Evolutionary conservation across 2,888 invertebrate species (phyloP).

Genomic region (Branchinecta sandiegonensis): DNA sequence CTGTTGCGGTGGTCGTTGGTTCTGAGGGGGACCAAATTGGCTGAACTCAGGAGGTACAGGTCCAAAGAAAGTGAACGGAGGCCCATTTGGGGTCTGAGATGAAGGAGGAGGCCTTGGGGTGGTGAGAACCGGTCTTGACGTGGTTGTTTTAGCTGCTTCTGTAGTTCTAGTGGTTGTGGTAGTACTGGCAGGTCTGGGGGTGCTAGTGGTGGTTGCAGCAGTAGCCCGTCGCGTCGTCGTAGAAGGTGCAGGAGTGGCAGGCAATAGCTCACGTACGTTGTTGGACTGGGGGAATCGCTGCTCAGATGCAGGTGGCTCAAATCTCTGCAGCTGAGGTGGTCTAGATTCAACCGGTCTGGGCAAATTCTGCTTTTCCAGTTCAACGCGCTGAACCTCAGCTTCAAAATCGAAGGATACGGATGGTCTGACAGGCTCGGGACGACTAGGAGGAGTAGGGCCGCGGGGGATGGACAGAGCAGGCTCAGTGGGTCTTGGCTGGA

Average conservation of each 20-base stretch:
- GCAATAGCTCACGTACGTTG: too few relatives aligned
- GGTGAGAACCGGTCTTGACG: conserved; percentile 23
- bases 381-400: conserved; percentile 12
- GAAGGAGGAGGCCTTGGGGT: conserved; percentile 27
- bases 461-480: too few relatives aligned
- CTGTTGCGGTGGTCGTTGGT: not conserved
- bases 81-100: conserved; percentile 23
- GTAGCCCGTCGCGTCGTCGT: not conserved
- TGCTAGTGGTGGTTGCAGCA: not conserved
- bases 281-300: too few relatives aligned
- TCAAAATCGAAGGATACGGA: conserved; percentile 17
- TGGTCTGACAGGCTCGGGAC: not conserved
- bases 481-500: too few relatives aligned
- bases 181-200: too few relatives aligned
- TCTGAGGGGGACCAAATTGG: conserved; percentile 21
- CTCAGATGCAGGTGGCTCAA: too few relatives aligned
- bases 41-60: conserved; percentile 23
- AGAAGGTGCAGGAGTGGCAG: too few relatives aligned
- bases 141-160: not conserved
- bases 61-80: conserved; percentile 22
- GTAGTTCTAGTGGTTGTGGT: too few relatives aligned
- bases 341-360: not conserved
- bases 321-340: too few relatives aligned
- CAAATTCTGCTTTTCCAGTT: not conserved
- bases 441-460: not conserved